These are phyloP conservation scores for Lithobates pipiens DNA, from an alignment of 2,797 vertebrate genomes.

Conservation along the genomic window DNA sequence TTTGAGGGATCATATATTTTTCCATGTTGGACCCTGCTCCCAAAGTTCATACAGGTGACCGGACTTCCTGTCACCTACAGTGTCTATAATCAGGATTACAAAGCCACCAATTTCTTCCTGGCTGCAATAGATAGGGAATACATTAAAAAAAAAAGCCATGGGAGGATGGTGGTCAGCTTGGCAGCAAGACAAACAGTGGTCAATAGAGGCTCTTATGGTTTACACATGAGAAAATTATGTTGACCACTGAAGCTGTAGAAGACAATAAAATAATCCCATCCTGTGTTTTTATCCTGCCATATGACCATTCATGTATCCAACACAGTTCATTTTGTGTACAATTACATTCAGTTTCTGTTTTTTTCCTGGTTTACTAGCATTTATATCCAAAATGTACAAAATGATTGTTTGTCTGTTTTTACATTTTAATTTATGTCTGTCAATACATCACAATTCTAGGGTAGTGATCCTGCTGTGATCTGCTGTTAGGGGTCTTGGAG, in stretches of 20 bases:
- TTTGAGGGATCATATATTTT: not conserved
- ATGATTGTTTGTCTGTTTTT: constrained; percentile 25
- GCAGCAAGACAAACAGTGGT: not conserved
- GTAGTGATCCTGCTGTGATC: constrained; percentile 82
- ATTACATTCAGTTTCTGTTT: constrained; percentile 73
- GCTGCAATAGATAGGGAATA: constrained; percentile 21
- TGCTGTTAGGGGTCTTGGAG: constrained; percentile 82
- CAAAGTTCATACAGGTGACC: constrained; percentile 18
- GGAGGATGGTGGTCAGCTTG: not conserved
- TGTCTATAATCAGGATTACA: not conserved
- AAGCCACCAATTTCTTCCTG: not conserved
- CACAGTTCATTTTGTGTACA: constrained; percentile 63
- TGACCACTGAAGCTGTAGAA: constrained; percentile 16
- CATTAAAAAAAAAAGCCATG: not conserved
- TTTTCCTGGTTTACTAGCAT: constrained; percentile 52
- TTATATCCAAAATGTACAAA: constrained; percentile 62
- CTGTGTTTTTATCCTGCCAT: constrained; percentile 31
- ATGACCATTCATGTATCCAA: constrained; percentile 5
- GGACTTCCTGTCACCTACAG: not conserved
- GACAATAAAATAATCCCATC: constrained; percentile 11
- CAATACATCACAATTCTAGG: constrained; percentile 75
- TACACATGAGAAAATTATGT: not conserved
- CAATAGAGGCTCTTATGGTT: not conserved
- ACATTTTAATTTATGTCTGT: constrained; percentile 81
- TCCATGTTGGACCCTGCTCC: not conserved